These are phyloP conservation scores for Odontothrips loti DNA, from an alignment of 2,888 invertebrate species.

Conservation along the genomic window DNA sequence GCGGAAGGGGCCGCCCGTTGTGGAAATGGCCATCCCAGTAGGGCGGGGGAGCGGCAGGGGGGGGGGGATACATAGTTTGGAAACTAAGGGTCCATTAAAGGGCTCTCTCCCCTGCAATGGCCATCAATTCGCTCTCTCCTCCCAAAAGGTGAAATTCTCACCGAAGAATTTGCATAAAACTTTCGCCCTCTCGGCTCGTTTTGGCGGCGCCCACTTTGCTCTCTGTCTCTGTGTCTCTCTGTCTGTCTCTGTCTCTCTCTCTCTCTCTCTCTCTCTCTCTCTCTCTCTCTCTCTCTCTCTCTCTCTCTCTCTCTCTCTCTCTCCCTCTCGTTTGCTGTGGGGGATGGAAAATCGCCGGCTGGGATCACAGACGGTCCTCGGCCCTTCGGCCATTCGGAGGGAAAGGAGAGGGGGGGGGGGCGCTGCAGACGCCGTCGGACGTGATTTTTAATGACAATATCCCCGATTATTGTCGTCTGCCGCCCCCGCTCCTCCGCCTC, in stretches of 20 bases:
- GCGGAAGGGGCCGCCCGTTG: background rate
- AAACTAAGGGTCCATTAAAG: constrained; percentile 12
- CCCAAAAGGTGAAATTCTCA: constrained; percentile 23
- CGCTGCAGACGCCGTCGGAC: background rate
- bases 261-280: no score
- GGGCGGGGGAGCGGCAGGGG: background rate
- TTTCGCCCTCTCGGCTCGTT: background rate
- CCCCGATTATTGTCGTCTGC: background rate
- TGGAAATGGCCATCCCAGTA: background rate
- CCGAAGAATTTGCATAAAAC: constrained; percentile 26
- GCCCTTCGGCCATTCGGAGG: background rate
- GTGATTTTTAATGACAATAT: constrained; percentile 11
- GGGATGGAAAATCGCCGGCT: no score
- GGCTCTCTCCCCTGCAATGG: background rate
- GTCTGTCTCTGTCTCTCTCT: no score
- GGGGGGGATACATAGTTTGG: background rate
- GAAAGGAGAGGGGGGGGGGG: background rate
- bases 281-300: no score
- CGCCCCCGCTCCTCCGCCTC: background rate
- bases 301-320: no score
- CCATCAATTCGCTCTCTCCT: background rate
- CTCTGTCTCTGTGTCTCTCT: no score
- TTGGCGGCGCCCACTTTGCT: background rate
- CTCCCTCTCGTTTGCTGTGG: no score
- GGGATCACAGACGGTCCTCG: no score